Evolutionary conservation across 2,113 vertebrate species (phyloP).

Genomic region (Mesitornis unicolor): DNA sequence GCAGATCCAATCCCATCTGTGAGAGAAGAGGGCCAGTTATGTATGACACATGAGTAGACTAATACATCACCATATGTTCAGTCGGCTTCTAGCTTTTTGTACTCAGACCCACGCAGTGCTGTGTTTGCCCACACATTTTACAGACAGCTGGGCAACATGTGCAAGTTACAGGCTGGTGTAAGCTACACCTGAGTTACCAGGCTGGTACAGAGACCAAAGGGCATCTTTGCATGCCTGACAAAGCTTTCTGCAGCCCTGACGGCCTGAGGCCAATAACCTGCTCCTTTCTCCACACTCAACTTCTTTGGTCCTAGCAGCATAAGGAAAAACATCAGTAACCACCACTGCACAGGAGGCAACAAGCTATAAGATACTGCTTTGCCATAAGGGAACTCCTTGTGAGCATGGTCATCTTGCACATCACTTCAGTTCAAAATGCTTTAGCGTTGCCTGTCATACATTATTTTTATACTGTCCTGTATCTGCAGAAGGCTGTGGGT

Average conservation of each 20-base stretch:
- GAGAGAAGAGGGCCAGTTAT: neutral
- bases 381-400: neutral
- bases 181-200: neutral
- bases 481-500: neutral
- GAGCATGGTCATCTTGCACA: neutral
- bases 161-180: neutral
- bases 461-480: neutral
- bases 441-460: neutral
- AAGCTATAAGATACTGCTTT: neutral
- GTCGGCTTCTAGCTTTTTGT: rapidly evolving
- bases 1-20: constrained; percentile 68
- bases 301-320: neutral
- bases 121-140: neutral
- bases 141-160: rapidly evolving
- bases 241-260: neutral
- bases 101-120: rapidly evolving
- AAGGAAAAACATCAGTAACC: neutral
- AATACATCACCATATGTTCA: neutral
- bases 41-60: neutral
- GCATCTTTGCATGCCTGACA: neutral
- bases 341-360: neutral
- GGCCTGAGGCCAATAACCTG: neutral
- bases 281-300: neutral
- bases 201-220: neutral
- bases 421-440: neutral